These are phyloP conservation scores for Radopholus similis DNA, from an alignment of 1,140 invertebrate genomes.

Conservation along the genomic window DNA sequence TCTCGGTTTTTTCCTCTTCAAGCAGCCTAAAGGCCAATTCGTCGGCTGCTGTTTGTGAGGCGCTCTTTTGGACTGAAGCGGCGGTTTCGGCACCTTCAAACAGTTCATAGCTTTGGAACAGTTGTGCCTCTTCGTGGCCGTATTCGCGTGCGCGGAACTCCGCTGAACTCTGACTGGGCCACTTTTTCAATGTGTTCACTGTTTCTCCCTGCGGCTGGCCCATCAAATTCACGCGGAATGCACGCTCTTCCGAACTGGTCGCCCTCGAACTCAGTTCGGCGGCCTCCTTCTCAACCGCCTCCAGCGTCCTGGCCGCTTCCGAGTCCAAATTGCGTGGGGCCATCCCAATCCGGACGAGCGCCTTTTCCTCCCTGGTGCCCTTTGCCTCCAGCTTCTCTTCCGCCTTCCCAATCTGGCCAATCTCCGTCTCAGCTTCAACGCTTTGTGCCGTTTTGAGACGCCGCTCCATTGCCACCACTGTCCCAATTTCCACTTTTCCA, in stretches of 20 bases:
- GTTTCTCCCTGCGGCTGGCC: background rate
- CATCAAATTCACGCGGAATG: background rate
- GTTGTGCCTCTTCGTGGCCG: background rate
- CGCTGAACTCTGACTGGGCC: background rate
- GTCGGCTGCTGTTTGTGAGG: background rate
- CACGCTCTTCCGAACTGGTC: background rate
- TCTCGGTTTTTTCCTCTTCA: background rate
- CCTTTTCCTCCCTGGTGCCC: too few relatives aligned
- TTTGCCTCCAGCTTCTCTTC: background rate
- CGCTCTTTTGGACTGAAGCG: too few relatives aligned
- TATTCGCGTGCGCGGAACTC: background rate
- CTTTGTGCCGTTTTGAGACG: too few relatives aligned
- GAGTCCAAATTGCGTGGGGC: too few relatives aligned
- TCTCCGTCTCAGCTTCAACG: too few relatives aligned
- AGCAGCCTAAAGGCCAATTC: background rate
- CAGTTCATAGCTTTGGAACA: background rate
- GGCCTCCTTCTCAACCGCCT: too few relatives aligned
- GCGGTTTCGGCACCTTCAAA: too few relatives aligned
- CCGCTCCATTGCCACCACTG: too few relatives aligned
- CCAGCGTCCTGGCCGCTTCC: too few relatives aligned
- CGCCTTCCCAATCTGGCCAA: background rate
- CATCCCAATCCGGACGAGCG: too few relatives aligned
- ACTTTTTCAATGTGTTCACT: background rate
- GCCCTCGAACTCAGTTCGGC: too few relatives aligned
- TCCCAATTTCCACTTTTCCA: background rate